phyloP scores from a whole-genome alignment of 2,113 vertebrate species.

The Hylia prasina region DNA sequence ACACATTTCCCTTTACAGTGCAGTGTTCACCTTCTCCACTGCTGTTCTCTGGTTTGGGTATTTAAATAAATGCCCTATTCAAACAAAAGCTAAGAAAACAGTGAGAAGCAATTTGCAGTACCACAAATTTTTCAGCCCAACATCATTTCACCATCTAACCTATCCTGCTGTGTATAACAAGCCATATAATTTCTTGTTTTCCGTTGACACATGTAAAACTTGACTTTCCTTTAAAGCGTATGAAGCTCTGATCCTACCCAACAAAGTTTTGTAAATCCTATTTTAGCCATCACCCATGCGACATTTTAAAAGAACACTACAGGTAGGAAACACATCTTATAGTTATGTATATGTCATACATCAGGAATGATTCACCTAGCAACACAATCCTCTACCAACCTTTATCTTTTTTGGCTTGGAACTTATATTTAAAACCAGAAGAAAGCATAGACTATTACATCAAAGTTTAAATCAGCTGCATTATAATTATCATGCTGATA shows the following conservation, averaged over 20 bases:
- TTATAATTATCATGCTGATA: constrained; percentile 54
- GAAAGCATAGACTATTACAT: constrained; percentile 31
- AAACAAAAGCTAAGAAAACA: neutral
- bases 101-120: neutral
- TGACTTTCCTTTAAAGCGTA: neutral
- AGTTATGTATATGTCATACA: neutral
- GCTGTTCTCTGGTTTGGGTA: neutral
- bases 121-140: neutral
- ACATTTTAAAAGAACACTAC: neutral
- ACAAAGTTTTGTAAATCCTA: neutral
- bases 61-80: neutral
- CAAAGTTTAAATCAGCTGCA: constrained; percentile 64
- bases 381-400: constrained; percentile 19
- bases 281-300: neutral
- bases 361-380: constrained; percentile 28
- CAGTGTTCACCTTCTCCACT: neutral
- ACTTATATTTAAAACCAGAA: neutral
- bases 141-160: neutral
- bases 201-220: neutral
- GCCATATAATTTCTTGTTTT: neutral
- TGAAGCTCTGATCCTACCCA: neutral
- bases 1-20: neutral
- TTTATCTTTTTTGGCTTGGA: constrained; percentile 37
- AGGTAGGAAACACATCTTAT: neutral
- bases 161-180: neutral